phyloP scores from a whole-genome alignment of 2,888 invertebrate species.

The Yponomeuta plumbellus region DNA sequence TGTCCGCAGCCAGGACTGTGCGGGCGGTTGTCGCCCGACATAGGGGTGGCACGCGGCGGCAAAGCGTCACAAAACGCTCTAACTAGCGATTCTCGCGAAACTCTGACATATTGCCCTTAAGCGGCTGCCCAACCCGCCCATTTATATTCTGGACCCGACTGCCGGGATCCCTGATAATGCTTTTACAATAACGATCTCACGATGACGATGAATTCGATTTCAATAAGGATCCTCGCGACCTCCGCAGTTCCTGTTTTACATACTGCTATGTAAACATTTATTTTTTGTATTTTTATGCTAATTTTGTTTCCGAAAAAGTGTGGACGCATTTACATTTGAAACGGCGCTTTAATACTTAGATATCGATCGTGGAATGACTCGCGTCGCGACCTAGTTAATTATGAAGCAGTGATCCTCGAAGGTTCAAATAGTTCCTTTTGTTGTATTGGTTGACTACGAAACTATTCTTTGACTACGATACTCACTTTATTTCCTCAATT shows the following conservation, averaged over 20 bases:
- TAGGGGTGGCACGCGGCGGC: slow-evolving; percentile 21
- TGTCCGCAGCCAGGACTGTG: slow-evolving; percentile 7
- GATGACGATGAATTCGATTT: slow-evolving; percentile 59
- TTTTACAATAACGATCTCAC: slow-evolving; percentile 66
- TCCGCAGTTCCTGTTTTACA: not conserved
- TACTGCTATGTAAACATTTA: not conserved
- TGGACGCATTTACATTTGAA: slow-evolving; percentile 13
- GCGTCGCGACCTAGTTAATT: slow-evolving; percentile 22
- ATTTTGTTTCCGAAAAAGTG: slow-evolving; percentile 4
- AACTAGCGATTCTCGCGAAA: slow-evolving; percentile 1
- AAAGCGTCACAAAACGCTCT: slow-evolving; percentile 12
- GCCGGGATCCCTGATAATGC: slow-evolving; percentile 62
- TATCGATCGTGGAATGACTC: slow-evolving; percentile 7
- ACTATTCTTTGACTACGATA: too few relatives aligned
- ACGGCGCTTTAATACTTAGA: not conserved
- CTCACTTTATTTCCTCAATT: too few relatives aligned
- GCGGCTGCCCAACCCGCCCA: slow-evolving; percentile 47
- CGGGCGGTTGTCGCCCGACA: slow-evolving; percentile 4
- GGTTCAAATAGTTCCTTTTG: not conserved
- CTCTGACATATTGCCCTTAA: slow-evolving; percentile 64
- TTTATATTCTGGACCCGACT: slow-evolving; percentile 61
- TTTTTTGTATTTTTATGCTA: slow-evolving; percentile 5
- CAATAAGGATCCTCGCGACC: slow-evolving; percentile 39
- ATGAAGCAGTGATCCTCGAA: slow-evolving; percentile 22
- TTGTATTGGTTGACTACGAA: not conserved